Evolutionary conservation across 2,113 vertebrate genomes (phyloP), one percentile per base, ranked within the genome.

Genomic region (Macrotis lagotis): DNA sequence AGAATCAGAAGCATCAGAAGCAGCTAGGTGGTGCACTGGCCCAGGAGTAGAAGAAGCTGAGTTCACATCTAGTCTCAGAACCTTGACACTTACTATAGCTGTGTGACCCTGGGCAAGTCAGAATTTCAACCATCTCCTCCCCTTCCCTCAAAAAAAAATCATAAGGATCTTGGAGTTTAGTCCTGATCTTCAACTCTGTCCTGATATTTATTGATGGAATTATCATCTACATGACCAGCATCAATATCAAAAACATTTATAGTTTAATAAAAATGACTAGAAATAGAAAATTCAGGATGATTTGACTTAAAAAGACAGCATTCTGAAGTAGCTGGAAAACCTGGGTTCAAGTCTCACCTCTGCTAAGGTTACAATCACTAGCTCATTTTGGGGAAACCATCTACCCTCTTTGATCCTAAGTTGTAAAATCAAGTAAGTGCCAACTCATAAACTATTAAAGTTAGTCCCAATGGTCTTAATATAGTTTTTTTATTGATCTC

Each of bases 1-100:
- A 93, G 74, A 95, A 92, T 94, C 49, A 96, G 26, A 51, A 94
- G 90, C 14, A 94, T 12, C 28, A 59, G 59, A 31, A 4, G 12
- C 31, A 66, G 59, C 55, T 66, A 66, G 31, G 31, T 66, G 31
- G 59, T n/a, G 12, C 12, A 66, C 59, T 16, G 31, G 3, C 12
- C 31, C 12, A 37, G 59, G 12, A 37, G 12, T n/a, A 66, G 31
- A 1, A 37, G 59, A 31, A 66, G 31, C 59, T 37, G 31, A 66
- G 28, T 66, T 66, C 55, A 37, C 12, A 66, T 16, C 31, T 22
- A 16, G 31, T 14, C 52, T 53, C 52, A 53, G 52, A 53, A 5
- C 25, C 25, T 53, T 53, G 7, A 53, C 25, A 53, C 25, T 37
- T 66, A 66, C 55, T 31, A n/a, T n/a, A 37, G 12, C 3, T 66